These are phyloP conservation scores for Cotesia congregata DNA, from an alignment of 2,888 invertebrate species.

Conservation along the genomic window DNA sequence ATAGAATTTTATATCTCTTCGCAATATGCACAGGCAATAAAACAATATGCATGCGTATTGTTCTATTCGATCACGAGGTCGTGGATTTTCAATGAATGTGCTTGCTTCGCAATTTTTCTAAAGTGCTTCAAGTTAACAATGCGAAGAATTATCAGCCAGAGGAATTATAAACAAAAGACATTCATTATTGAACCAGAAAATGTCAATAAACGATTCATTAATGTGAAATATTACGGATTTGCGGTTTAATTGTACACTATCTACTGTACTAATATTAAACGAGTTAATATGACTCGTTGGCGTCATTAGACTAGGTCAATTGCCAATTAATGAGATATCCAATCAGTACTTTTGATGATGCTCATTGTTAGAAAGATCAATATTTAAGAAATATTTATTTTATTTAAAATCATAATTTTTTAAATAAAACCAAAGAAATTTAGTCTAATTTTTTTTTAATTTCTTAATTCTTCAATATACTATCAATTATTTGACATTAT, in stretches of 20 bases:
- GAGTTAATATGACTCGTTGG: background rate
- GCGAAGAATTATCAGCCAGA: background rate
- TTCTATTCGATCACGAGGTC: background rate
- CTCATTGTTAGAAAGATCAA: no score
- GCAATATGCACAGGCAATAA: background rate
- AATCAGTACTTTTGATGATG: no score
- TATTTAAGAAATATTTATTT: no score
- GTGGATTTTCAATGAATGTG: background rate
- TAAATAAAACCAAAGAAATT: no score
- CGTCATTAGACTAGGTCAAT: background rate
- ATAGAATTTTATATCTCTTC: background rate
- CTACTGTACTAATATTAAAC: background rate
- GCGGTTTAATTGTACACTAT: background rate
- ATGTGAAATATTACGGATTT: background rate
- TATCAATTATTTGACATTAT: no score
- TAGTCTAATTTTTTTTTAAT: no score
- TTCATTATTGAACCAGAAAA: background rate
- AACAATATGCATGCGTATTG: background rate
- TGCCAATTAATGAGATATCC: no score
- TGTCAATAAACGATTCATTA: background rate
- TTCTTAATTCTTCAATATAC: no score
- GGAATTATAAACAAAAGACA: background rate
- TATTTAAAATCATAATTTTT: no score
- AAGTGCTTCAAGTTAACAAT: background rate
- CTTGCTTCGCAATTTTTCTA: background rate